phyloP scores from a whole-genome alignment of 2,888 invertebrate species.

The Tiliacea aurago region DNA sequence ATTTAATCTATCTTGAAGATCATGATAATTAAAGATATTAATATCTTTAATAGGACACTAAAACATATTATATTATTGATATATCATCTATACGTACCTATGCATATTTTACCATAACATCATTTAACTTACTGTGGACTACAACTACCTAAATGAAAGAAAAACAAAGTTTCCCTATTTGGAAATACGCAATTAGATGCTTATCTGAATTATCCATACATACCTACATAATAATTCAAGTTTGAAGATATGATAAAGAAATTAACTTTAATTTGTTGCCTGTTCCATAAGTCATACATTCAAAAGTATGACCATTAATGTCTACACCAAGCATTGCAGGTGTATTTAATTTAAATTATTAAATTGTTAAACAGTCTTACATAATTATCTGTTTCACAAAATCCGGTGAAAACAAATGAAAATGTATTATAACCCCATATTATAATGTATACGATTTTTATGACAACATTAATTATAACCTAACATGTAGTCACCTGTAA shows the following conservation, averaged over 20 bases:
- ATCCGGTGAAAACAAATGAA: conserved; percentile 54
- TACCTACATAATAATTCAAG: conserved; percentile 10
- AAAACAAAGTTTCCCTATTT: background rate
- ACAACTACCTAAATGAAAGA: background rate
- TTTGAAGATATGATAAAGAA: conserved; percentile 25
- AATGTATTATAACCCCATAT: conserved; percentile 47
- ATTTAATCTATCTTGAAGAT: conserved; percentile 1
- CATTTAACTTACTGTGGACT: background rate
- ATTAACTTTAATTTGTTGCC: conserved; percentile 18
- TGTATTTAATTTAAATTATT: conserved; percentile 31
- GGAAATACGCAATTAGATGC: background rate
- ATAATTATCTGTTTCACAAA: conserved; percentile 44
- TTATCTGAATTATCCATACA: conserved; percentile 6
- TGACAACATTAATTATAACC: conserved; percentile 61
- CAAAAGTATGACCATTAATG: conserved; percentile 30
- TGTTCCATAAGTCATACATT: conserved; percentile 10
- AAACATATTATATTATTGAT: background rate
- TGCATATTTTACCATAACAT: background rate
- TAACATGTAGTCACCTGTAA: conserved; percentile 59
- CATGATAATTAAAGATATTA: conserved; percentile 1
- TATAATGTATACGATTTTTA: conserved; percentile 63
- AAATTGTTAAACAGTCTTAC: conserved; percentile 20
- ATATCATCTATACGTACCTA: background rate
- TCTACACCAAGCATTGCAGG: conserved; percentile 28
- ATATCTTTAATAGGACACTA: background rate